Evolutionary conservation across 2,113 vertebrate species (phyloP), one percentile per base, ranked within the genome.

Genomic region (Mobula birostris): DNA sequence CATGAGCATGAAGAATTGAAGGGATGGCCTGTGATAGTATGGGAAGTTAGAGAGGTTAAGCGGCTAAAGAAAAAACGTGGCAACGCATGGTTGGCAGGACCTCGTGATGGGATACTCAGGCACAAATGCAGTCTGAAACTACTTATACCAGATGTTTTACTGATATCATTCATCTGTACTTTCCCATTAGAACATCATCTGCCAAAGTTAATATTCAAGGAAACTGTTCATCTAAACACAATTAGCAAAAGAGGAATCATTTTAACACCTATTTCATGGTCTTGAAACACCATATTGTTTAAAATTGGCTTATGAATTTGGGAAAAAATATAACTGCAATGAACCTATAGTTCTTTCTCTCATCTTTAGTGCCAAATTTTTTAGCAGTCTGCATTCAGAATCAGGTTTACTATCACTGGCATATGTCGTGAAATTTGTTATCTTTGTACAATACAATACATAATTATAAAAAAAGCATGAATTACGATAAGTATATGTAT

Each of bases 291-390:
- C 17, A 66, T 61, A 90, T 90, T 90, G 85, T 87, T 85, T 61
- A 87, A 14, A 27, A 61, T 87, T 87, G 85, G 29, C 85, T 63
- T 4, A 58, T 2, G 27, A 61, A 19, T 85, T 85, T 11, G 14
- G 83, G 61, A 88, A 90, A 88, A 21, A 87, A 85, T 61, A 32
- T 66, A 90, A 90, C 66, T 66, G 61, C 66, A 61, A 90, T 68
- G n/a, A 90, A 88, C n/a, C 83, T 88, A 88, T 63, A 88, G 61
- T 88, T 63, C 56, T 90, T 90, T 29, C 58, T 32, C 29, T 61
- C 27, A 61, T 90, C 61, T n/a, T 90, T 90, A 66, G 61, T 90
- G 85, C n/a, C 29, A 66, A 63, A 90, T 90, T 66, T 90, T 66
- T 90, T 66, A 90, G 85, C 29, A 90, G 85, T 32, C 48, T 48